Evolutionary conservation across 2,113 vertebrate genomes (phyloP).

Genomic region (Vulpes lagopus): DNA sequence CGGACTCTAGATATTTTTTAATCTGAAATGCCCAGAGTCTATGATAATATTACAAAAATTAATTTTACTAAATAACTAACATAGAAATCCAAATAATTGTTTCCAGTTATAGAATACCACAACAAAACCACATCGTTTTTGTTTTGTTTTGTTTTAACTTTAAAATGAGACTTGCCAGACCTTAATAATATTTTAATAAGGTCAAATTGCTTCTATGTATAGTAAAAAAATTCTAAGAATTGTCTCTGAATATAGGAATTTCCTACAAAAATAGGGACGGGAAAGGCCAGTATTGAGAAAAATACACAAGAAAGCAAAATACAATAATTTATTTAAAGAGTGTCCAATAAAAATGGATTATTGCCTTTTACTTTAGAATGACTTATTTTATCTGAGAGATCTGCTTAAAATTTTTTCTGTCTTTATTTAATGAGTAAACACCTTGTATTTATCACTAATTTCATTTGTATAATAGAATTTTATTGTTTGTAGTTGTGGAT

Average conservation of each 20-base stretch:
- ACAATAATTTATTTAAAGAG: slow-evolving; percentile 30
- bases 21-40: not conserved
- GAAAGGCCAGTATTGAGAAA: slow-evolving; percentile 41
- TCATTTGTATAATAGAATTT: slow-evolving; percentile 59
- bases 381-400: slow-evolving; percentile 24
- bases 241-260: not conserved
- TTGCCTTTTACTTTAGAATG: slow-evolving; percentile 30
- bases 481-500: slow-evolving; percentile 36
- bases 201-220: slow-evolving; percentile 31
- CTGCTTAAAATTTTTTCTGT: not conserved
- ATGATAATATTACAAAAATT: not conserved
- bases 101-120: not conserved
- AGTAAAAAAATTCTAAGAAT: slow-evolving; percentile 39
- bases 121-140: not conserved
- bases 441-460: slow-evolving; percentile 26
- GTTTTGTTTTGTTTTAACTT: not conserved
- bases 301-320: slow-evolving; percentile 24
- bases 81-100: slow-evolving; percentile 35
- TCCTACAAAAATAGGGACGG: slow-evolving; percentile 20
- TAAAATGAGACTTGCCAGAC: slow-evolving; percentile 23
- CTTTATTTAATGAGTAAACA: slow-evolving; percentile 52
- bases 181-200: slow-evolving; percentile 37
- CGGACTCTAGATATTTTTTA: not conserved
- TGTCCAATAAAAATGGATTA: slow-evolving; percentile 33
- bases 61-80: not conserved